Evolutionary conservation across 2,113 vertebrate genomes (phyloP), one percentile per base, ranked within the genome.

Genomic region (Atherinomorus stipes): DNA sequence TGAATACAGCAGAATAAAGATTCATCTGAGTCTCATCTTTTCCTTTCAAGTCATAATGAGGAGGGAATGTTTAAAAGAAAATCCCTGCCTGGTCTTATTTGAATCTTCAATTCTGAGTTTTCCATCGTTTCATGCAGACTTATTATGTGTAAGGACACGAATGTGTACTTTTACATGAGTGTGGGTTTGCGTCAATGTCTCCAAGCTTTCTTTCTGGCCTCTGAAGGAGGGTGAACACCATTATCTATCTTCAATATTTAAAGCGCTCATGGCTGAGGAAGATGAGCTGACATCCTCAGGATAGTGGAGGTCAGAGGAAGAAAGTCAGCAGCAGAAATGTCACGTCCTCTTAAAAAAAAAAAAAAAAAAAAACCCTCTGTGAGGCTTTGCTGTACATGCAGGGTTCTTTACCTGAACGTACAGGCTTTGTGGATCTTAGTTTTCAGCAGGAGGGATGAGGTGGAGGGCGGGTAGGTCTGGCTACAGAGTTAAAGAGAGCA

Each of bases 171-270:
- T 64, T 21, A 62, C 45, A 54, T 0, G 18, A 23, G 31, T 11
- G 23, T 44, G 45, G 26, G 40, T 38, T 47, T 25, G 40, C n/a
- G 38, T 21, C 38, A 74, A 49, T 16, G 26, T 75, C 76, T 58
- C 76, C 19, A 16, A 13, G 63, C 70, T 63, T 76, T 79, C 73
- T 66, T 47, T 56, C 34, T 15, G 59, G 64, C 52, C 82, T 52
- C n/a, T 6, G 50, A 75, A 83, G 75, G 80, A 67, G 81, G 58
- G 25, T 57, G 57, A 90, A 73, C 78, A 26, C 85, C 88, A 93
- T 91, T 90, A 90, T 85, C 82, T 78, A 49, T 89, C 82, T 89
- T 93, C 82, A 91, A 93, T 93, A 92, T 91, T 91, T 91, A 90
- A 92, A 91, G 71, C 75, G 28, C 15, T 11, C 78, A n/a, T 59